Base-by-base conservation (phyloP, 2,113 vertebrate species). In the Delphinus delphis region DNA sequence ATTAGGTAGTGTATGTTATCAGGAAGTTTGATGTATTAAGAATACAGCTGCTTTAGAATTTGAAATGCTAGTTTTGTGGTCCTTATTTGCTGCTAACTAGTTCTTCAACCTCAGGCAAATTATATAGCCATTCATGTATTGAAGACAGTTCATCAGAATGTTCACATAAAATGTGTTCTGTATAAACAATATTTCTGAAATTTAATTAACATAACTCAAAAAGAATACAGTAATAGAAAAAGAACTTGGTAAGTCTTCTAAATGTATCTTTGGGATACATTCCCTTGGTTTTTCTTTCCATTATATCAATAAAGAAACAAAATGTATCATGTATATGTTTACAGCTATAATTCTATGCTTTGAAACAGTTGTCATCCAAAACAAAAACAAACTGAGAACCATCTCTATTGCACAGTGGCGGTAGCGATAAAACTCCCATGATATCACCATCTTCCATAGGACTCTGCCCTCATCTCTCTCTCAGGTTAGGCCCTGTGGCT, bases 151-250 rank as follows among this genome's bases (percentile, higher is more conserved):
- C 41, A 86, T 89, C 33, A 90, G 47, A 87, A 58, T 96, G 25
- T 76, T 88, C n/a, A 87, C 36, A 58, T 90, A 90, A 96, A 97
- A 90, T 90, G 8, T 80, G 23, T 87, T 84, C 68, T 63, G 28
- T 92, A 67, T 82, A 86, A 95, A 89, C 10, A 74, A 0, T 89
- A n/a, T 95, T 82, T 83, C 47, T n/a, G 38, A 82, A 81, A 92
- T 28, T 93, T 93, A 85, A 88, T 85, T 96, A 84, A 38, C 68
- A 53, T 74, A 89, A 38, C 68, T 89, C 38, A 79, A 71, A 89
- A 94, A 53, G 36, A 88, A 92, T 62, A 67, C 31, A 89, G 2
- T 82, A 86, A 55, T 53, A 93, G 55, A 85, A 60, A 81, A 86
- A 71, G 13, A 53, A 77, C 28, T 82, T 91, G 23, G 87, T 53